phyloP scores from a whole-genome alignment of 2,797 vertebrate genomes.

The Cyprinella venusta region DNA sequence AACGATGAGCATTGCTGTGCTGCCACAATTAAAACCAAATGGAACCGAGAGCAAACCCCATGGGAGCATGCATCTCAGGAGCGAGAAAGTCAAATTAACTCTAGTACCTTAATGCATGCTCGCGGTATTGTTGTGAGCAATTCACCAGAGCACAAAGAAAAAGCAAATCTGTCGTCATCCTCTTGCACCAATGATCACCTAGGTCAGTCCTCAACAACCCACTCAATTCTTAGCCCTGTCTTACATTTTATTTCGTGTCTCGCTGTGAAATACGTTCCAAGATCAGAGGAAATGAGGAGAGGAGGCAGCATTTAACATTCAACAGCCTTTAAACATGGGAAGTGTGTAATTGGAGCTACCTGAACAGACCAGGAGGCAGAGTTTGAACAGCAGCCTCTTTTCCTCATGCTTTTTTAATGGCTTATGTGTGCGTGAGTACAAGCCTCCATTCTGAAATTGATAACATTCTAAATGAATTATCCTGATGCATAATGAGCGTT shows the following conservation, averaged over 20 bases:
- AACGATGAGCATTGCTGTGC: constrained; percentile 59
- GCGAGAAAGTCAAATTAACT: constrained; percentile 61
- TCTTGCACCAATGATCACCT: neutral
- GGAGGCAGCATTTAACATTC: constrained; percentile 72
- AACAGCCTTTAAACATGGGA: constrained; percentile 74
- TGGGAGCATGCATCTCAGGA: constrained; percentile 71
- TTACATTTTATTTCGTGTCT: neutral
- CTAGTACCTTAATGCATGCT: neutral
- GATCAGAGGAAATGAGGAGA: constrained; percentile 65
- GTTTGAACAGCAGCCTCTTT: constrained; percentile 72
- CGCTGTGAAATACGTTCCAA: constrained; percentile 41
- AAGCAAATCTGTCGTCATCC: neutral
- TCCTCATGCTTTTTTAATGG: constrained; percentile 65
- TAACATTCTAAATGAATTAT: constrained; percentile 85
- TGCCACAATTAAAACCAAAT: constrained; percentile 66
- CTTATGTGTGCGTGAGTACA: constrained; percentile 2
- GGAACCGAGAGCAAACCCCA: constrained; percentile 59
- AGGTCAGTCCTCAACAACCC: neutral
- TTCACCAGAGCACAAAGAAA: neutral
- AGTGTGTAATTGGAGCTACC: constrained; percentile 76
- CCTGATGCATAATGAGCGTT: constrained; percentile 83
- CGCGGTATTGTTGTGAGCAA: neutral
- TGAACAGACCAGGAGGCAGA: constrained; percentile 61
- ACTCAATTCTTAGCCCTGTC: neutral
- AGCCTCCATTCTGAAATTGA: constrained; percentile 80